These are phyloP conservation scores for Drosophila pegasa DNA, from an alignment of 2,888 invertebrate species.

Conservation along the genomic window DNA sequence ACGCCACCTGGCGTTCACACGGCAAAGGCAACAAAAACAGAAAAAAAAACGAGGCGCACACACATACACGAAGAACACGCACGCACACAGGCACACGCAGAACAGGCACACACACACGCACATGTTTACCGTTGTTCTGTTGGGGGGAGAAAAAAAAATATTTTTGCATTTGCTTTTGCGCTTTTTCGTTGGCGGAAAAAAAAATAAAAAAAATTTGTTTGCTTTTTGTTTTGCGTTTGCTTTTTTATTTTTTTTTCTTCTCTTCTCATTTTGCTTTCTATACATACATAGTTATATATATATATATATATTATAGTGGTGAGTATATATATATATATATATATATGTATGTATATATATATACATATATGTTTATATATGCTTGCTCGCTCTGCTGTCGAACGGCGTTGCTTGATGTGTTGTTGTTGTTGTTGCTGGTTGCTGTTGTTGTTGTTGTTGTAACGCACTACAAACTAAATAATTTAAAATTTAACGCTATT, in stretches of 20 bases:
- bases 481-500: conserved; percentile 68
- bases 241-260: conserved; percentile 52
- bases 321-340: conserved; percentile 15
- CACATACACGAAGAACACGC: conserved; percentile 7
- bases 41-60: conserved; percentile 6
- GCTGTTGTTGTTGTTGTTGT: conserved; percentile 41
- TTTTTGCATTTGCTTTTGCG: conserved; percentile 4
- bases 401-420: conserved; percentile 37
- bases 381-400: conserved; percentile 28
- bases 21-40: conserved; percentile 10
- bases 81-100: conserved; percentile 14
- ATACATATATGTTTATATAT: conserved; percentile 13
- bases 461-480: conserved; percentile 80
- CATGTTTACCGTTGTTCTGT: conserved; percentile 46
- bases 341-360: conserved; percentile 26
- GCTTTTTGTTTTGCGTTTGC: conserved; percentile 66
- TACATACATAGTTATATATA: conserved; percentile 20
- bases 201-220: conserved; percentile 69
- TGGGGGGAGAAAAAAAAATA: background rate
- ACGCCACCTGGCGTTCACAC: conserved; percentile 40
- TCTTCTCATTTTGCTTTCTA: conserved; percentile 34
- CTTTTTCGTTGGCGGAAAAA: conserved; percentile 64
- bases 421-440: conserved; percentile 18
- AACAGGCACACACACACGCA: conserved; percentile 22
- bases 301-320: conserved; percentile 13